Base-by-base conservation (phyloP, 2,888 invertebrate species). In the Acleris sparsana region DNA sequence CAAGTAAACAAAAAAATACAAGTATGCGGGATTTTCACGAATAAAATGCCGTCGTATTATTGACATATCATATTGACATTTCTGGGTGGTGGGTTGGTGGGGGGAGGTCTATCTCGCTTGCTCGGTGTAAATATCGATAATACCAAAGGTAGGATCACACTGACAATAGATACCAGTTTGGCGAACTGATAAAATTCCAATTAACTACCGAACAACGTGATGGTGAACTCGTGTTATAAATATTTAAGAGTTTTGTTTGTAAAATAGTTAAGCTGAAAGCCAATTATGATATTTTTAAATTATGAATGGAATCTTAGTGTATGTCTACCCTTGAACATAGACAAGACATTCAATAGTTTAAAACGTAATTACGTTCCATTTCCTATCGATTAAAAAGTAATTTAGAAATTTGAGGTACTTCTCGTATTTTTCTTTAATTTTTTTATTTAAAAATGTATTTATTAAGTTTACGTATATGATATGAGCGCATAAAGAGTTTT, bases 41-140 rank as follows among this genome's bases (percentile, higher is more conserved):
- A 44, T 9, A 25, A 52, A 39, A 39, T 39, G 39, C 39, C 39
- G 39, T 39, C 39, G 13, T 39, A 39, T 39, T 33, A 33, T 33
- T 0, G 3, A 3, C 22, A 29, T 33, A 33, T 33, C 33, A 33
- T 33, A 33, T 11, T 33, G 33, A 33, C 33, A 33, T 33, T 11
- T 16, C 6, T 46, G n/a, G 2, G 2, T 33, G 56, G 2, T 2
- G 39, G 49, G 56, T n/a, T n/a, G n/a, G n/a, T n/a, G n/a, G n/a
- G n/a, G n/a, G n/a, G n/a, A n/a, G n/a, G n/a, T n/a, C 17, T 53
- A 33, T 20, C 18, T 16, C 25, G 25, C 25, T 25, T 25, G 25
- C 25, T 25, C 51, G 33, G 18, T 5, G 18, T 11, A 52, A 33
- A 48, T 64, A 64, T 64, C 63, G 58, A 59, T 64, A 58, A 59